Evolutionary conservation across 2,113 vertebrate genomes (phyloP).

Genomic region (Rhodinocichla rosea): DNA sequence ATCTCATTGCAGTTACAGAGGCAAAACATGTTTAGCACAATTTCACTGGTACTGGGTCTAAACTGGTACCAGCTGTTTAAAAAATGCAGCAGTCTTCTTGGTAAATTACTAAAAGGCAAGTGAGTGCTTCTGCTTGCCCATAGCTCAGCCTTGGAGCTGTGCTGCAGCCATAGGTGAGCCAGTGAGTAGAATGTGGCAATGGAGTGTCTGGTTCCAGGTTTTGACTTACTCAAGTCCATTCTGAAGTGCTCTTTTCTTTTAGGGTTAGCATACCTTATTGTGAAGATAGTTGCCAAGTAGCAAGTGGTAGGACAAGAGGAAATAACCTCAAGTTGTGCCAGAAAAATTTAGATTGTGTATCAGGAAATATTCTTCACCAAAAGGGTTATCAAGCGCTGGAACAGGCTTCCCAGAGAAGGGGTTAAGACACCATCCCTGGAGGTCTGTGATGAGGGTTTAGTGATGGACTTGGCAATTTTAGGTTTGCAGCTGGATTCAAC

Average conservation of each 20-base stretch:
- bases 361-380: neutral
- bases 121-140: neutral
- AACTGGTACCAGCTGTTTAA: neutral
- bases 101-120: neutral
- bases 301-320: neutral
- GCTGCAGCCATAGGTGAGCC: neutral
- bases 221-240: neutral
- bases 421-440: neutral
- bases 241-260: neutral
- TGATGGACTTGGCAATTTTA: neutral
- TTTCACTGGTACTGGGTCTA: neutral
- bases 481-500: neutral
- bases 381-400: neutral
- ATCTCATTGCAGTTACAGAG: neutral
- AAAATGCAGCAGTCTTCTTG: neutral
- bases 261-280: neutral
- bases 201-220: neutral
- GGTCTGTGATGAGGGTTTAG: neutral
- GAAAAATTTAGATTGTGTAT: neutral
- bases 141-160: neutral
- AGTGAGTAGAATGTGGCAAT: neutral
- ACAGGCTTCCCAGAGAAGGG: neutral
- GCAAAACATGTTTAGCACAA: neutral
- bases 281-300: neutral
- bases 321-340: neutral